phyloP scores from a whole-genome alignment of 2,888 invertebrate species.

The Drosophila ezoana region DNA sequence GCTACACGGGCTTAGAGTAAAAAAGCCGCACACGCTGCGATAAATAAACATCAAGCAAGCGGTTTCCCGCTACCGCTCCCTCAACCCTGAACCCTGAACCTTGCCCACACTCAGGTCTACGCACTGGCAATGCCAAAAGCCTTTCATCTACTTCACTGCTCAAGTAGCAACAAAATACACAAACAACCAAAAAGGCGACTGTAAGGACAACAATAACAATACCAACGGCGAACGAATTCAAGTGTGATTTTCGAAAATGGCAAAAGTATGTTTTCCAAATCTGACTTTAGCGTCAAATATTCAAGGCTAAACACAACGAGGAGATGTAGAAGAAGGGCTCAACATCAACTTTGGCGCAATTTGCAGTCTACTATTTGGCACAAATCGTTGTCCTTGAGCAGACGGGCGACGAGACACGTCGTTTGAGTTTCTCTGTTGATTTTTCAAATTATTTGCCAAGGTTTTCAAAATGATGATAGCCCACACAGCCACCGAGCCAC shows the following conservation, averaged over 20 bases:
- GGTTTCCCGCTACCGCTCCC: background rate
- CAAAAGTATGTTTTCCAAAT: conserved; percentile 81
- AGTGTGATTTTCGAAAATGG: conserved; percentile 82
- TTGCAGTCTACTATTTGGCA: conserved; percentile 51
- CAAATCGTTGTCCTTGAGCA: conserved; percentile 66
- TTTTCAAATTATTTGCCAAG: conserved; percentile 81
- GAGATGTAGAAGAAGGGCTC: conserved; percentile 12
- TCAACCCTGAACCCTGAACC: conserved; percentile 9
- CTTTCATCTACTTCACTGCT: conserved; percentile 76
- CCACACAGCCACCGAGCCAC: conserved; percentile 2
- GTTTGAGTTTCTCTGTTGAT: conserved; percentile 73
- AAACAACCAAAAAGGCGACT: conserved; percentile 45
- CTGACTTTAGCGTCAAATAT: conserved; percentile 67
- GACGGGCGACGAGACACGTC: conserved; percentile 29
- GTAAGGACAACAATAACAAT: conserved; percentile 40
- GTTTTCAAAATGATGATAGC: conserved; percentile 70
- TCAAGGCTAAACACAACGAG: conserved; percentile 67
- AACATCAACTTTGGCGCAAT: conserved; percentile 61
- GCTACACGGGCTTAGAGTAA: conserved; percentile 59
- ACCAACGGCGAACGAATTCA: conserved; percentile 38
- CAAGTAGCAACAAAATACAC: conserved; percentile 71
- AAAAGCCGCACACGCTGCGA: conserved; percentile 69
- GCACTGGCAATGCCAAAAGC: conserved; percentile 58
- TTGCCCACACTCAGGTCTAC: conserved; percentile 29
- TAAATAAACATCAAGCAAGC: conserved; percentile 69